These are phyloP conservation scores for Thermophis baileyi DNA, from an alignment of 2,113 vertebrate species.

Conservation along the genomic window DNA sequence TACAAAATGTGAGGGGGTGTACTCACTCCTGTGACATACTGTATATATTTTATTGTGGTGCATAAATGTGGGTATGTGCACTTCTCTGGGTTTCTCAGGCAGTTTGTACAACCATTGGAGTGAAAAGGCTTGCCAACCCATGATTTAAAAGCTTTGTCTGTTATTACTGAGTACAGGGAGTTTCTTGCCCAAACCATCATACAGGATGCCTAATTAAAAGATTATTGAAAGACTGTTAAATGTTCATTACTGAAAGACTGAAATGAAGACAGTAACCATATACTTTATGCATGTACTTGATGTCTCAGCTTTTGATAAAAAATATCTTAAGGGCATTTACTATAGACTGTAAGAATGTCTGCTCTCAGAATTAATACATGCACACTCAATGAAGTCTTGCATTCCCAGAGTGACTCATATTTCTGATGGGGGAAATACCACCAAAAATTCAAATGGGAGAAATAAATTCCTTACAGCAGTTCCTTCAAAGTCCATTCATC, in stretches of 20 bases:
- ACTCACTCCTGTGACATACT: too few species aligned
- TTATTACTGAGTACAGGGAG: background rate
- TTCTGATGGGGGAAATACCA: background rate
- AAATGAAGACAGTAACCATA: background rate
- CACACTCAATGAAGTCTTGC: background rate
- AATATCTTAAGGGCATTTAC: background rate
- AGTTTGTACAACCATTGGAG: background rate
- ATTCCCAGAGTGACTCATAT: background rate
- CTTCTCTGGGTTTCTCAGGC: background rate
- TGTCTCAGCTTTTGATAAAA: background rate
- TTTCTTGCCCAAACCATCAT: background rate
- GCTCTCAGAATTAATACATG: background rate
- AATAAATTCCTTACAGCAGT: background rate
- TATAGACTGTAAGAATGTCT: background rate
- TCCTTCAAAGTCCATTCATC: background rate
- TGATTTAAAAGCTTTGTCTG: background rate
- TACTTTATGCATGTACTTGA: background rate
- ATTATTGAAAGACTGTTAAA: background rate
- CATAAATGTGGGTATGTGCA: background rate
- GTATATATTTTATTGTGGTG: background rate
- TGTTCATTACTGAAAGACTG: background rate
- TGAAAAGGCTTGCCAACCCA: background rate
- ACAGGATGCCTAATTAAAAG: background rate
- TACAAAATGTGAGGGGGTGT: too few species aligned
- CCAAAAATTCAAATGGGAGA: background rate